Conservation (phyloP, 2,888 invertebrate genomes). For the Cheilosia variabilis region DNA sequence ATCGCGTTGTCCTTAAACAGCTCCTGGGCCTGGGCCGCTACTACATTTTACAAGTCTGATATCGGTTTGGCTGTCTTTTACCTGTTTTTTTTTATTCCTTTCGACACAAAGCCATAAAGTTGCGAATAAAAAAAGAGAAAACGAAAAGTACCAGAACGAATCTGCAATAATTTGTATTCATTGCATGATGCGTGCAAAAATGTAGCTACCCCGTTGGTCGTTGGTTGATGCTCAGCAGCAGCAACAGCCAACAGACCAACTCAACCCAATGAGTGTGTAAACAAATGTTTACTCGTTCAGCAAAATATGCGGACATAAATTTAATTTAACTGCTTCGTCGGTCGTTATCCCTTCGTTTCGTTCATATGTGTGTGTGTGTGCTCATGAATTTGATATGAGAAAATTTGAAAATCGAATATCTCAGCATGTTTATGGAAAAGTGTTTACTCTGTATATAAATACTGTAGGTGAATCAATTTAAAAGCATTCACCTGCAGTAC, state of each 20-base stretch:
- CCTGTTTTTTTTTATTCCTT: neutral
- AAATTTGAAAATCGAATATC: constrained; percentile 27
- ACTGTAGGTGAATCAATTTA: neutral
- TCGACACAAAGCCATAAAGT: neutral
- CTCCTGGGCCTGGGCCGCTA: neutral
- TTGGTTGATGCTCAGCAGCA: neutral
- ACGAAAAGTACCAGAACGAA: neutral
- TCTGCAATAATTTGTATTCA: constrained; percentile 22
- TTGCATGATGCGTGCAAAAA: constrained; percentile 24
- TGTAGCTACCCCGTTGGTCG: neutral
- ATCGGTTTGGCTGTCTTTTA: neutral
- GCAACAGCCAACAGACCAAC: neutral
- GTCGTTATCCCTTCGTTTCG: constrained; percentile 40
- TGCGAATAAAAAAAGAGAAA: neutral
- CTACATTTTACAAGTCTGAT: neutral
- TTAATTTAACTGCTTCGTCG: constrained; percentile 54
- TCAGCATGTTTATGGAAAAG: constrained; percentile 31
- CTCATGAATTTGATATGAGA: constrained; percentile 9
- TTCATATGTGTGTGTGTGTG: neutral
- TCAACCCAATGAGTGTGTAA: neutral
- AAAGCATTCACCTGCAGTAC: constrained; percentile 28
- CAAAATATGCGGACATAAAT: constrained; percentile 50
- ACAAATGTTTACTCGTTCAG: constrained; percentile 12
- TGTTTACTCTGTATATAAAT: neutral
- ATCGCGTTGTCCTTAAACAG: neutral